Percentiles rank a stretch among this genome's conserved stretches.
Evolutionary conservation across 2,888 invertebrate genomes (phyloP).

Genomic region (Pachydiplax longipennis): DNA sequence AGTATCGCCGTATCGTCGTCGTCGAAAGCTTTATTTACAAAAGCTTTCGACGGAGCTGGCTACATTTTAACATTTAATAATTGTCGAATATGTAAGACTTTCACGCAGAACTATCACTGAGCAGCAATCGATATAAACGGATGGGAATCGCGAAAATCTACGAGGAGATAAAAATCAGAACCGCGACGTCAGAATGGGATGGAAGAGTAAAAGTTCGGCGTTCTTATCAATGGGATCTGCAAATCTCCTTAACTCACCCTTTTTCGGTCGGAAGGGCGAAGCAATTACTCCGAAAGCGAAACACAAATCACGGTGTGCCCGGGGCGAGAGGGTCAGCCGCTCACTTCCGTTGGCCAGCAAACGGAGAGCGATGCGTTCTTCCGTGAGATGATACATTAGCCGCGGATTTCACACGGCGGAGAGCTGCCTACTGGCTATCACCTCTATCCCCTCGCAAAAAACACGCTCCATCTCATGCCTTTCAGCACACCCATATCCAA

Average conservation of each 20-base stretch:
- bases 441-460: not conserved
- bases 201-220: not conserved
- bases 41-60: not conserved
- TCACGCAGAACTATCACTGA: too few species aligned
- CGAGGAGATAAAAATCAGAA: too few species aligned
- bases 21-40: too few species aligned
- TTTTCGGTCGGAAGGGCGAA: not conserved
- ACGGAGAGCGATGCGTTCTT: not conserved
- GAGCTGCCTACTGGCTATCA: not conserved
- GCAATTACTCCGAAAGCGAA: not conserved
- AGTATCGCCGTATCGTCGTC: too few species aligned
- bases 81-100: not conserved
- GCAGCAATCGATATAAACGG: not conserved
- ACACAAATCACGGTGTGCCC: not conserved
- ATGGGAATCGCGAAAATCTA: too few species aligned
- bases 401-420: not conserved
- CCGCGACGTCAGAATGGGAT: too few species aligned
- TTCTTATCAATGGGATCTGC: not conserved
- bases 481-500: not conserved
- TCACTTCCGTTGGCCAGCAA: not conserved
- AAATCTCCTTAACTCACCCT: conserved; percentile 1
- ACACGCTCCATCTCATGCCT: not conserved
- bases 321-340: not conserved
- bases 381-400: not conserved
- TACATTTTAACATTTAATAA: not conserved